A percentile compares a stretch with the other conserved stretches of the same genome.
These are phyloP conservation scores for Troglohyphantes excavatus DNA, from an alignment of 2,888 invertebrate genomes.

Conservation along the genomic window DNA sequence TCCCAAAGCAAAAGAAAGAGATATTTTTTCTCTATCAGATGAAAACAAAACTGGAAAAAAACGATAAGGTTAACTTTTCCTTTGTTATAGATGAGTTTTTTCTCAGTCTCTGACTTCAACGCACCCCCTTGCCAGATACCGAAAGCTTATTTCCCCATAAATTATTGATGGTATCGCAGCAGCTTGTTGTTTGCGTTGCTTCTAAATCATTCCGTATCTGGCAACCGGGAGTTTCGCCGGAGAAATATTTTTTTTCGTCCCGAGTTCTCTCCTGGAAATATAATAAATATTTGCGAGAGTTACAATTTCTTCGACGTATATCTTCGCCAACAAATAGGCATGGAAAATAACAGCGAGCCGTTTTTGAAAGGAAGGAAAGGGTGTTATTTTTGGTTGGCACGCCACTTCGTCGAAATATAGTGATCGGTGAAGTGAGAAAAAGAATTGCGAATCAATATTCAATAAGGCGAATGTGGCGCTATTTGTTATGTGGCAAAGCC, in stretches of 20 bases:
- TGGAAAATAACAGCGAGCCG: too few relatives aligned
- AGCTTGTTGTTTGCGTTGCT: conserved; percentile 64
- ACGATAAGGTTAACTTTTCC: conserved; percentile 59
- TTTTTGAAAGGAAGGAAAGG: too few relatives aligned
- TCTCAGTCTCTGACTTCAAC: conserved; percentile 33
- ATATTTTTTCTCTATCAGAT: conserved; percentile 11
- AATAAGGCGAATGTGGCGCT: too few relatives aligned
- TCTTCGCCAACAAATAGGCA: too few relatives aligned
- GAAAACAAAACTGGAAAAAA: background rate
- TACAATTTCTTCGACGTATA: too few relatives aligned
- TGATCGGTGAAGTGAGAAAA: too few relatives aligned
- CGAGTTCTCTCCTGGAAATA: conserved; percentile 4
- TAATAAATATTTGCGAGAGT: background rate
- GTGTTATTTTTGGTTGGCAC: too few relatives aligned
- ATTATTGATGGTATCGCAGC: conserved; percentile 72
- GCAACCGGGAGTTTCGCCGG: conserved; percentile 40
- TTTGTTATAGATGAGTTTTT: conserved; percentile 63
- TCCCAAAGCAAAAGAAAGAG: background rate
- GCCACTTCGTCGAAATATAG: too few relatives aligned
- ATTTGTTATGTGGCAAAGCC: too few relatives aligned
- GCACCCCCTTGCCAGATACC: conserved; percentile 48
- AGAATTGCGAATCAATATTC: too few relatives aligned
- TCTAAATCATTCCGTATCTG: conserved; percentile 71
- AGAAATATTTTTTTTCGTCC: conserved; percentile 3
- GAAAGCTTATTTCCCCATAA: conserved; percentile 72